phyloP scores from a whole-genome alignment of 1,140 invertebrate genomes.

The Drosophila seguyi region DNA sequence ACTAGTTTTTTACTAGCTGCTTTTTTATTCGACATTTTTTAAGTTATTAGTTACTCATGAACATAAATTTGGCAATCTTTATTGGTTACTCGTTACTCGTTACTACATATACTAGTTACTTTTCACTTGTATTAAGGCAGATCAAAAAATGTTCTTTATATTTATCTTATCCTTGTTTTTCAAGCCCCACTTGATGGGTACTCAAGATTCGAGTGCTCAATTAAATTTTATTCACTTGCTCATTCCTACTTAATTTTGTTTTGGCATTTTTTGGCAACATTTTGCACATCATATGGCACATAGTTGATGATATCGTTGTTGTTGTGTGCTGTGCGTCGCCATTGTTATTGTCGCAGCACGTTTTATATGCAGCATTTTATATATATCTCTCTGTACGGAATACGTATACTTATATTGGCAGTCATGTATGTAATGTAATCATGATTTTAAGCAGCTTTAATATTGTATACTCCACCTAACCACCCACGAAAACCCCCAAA shows the following conservation, averaged over 20 bases:
- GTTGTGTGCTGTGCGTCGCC: constrained; percentile 12
- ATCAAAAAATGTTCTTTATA: not conserved
- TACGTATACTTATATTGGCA: constrained; percentile 45
- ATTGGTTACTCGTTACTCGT: no score
- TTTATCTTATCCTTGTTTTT: not conserved
- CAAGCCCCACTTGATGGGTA: constrained; percentile 1
- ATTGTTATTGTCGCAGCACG: constrained; percentile 52
- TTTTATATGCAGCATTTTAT: constrained; percentile 21
- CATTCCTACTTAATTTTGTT: constrained; percentile 45
- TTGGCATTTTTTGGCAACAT: constrained; percentile 54
- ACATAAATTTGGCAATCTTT: no score
- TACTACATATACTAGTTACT: not conserved
- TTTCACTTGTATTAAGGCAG: not conserved
- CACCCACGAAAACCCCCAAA: constrained; percentile 6
- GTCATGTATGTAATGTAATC: constrained; percentile 67
- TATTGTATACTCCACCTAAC: constrained; percentile 33
- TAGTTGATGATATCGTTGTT: constrained; percentile 40
- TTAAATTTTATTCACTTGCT: constrained; percentile 1
- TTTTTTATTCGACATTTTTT: not conserved
- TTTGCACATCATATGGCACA: constrained; percentile 76
- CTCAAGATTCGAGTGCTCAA: not conserved
- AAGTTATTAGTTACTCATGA: not conserved
- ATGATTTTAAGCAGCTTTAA: constrained; percentile 79
- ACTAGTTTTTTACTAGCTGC: no score
- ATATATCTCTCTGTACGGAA: constrained; percentile 3